phyloP scores from a whole-genome alignment of 2,797 vertebrate genomes.

The Gymnothorax javanicus region DNA sequence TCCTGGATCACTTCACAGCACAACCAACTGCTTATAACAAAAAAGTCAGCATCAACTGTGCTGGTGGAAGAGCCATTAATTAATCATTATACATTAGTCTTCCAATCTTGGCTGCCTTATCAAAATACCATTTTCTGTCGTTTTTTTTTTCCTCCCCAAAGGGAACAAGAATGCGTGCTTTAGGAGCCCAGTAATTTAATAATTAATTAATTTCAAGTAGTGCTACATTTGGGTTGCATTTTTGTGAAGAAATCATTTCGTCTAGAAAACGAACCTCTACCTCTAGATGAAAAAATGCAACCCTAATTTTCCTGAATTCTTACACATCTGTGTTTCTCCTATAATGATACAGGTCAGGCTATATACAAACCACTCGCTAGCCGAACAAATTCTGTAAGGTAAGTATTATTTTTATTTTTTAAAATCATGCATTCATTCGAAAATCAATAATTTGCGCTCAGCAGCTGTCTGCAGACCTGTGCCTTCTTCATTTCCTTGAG shows the following conservation, averaged over 20 bases:
- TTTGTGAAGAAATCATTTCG: background rate
- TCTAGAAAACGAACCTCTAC: background rate
- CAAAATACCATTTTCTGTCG: background rate
- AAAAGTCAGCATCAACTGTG: background rate
- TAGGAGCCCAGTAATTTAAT: background rate
- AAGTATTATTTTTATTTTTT: too few species aligned
- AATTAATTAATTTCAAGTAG: background rate
- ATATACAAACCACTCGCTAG: too few species aligned
- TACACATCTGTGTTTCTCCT: too few species aligned
- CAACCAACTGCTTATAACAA: background rate
- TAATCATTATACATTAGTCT: background rate
- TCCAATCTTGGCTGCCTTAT: background rate
- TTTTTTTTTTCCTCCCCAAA: background rate
- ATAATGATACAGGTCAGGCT: background rate
- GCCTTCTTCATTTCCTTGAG: too few species aligned
- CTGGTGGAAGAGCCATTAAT: background rate
- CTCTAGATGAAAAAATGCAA: background rate
- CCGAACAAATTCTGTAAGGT: too few species aligned
- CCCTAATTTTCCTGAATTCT: too few species aligned
- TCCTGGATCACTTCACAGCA: background rate
- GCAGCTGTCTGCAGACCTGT: too few species aligned
- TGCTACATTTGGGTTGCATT: background rate
- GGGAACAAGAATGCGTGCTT: background rate
- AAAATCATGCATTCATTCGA: too few species aligned
- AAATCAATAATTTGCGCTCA: too few species aligned